Conservation (phyloP, 2,797 vertebrate species). For the Pangasius macronema region DNA sequence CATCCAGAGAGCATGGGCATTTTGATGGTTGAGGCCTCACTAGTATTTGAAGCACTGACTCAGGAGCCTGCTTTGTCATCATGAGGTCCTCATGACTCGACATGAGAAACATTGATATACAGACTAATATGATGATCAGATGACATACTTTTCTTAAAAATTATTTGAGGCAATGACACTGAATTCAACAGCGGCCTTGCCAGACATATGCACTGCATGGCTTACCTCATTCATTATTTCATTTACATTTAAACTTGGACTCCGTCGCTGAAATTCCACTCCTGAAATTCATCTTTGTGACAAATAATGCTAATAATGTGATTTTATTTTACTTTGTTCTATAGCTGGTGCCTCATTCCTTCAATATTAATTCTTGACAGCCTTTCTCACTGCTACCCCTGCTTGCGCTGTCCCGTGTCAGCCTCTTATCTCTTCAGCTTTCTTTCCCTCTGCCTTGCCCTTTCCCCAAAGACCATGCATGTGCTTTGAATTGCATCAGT, state of each 20-base stretch:
- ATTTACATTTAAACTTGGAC: background rate
- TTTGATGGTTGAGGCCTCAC: background rate
- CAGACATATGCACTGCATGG: background rate
- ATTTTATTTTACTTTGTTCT: constrained; percentile 27
- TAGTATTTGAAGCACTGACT: background rate
- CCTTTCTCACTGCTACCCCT: constrained; percentile 53
- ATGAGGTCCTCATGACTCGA: background rate
- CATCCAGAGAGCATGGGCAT: background rate
- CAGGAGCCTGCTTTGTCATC: background rate
- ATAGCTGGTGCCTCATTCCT: constrained; percentile 39
- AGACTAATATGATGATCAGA: background rate
- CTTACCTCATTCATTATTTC: background rate
- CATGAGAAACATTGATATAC: background rate
- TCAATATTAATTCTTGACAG: constrained; percentile 62
- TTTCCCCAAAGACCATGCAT: constrained; percentile 61
- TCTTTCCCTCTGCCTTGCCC: constrained; percentile 61
- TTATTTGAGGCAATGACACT: background rate
- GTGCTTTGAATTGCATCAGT: constrained; percentile 70
- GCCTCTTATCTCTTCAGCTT: constrained; percentile 67
- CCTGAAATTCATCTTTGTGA: background rate
- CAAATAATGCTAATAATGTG: constrained; percentile 20
- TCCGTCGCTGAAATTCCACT: background rate
- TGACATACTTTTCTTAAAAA: background rate
- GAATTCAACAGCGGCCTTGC: background rate
- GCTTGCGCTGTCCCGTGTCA: constrained; percentile 63